phyloP scores from a whole-genome alignment of 64 coral and sea anemone species.

The Dendronephthya gigantea region DNA sequence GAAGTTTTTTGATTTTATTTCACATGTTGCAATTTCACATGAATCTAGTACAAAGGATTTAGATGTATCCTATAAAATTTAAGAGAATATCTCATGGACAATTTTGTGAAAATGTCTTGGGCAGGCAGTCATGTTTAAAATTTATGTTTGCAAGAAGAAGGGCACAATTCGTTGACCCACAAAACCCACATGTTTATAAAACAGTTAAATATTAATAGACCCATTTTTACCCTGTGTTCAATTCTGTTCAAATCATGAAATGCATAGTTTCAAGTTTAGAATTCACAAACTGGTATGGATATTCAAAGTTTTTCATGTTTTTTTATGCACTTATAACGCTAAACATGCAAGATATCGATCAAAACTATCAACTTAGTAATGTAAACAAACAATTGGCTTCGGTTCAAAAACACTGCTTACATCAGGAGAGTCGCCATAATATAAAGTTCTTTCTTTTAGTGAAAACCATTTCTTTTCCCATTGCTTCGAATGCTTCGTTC shows the following conservation, averaged over 20 bases:
- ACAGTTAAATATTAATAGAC: too few relatives aligned
- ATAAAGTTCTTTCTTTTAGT: conserved; percentile 66
- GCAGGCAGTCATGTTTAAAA: too few relatives aligned
- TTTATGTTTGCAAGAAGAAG: too few relatives aligned
- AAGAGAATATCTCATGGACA: background rate
- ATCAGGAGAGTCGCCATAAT: conserved; percentile 62
- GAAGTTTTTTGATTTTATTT: conserved; percentile 65
- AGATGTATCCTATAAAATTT: conserved; percentile 32
- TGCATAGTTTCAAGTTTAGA: background rate
- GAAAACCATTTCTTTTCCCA: conserved; percentile 82
- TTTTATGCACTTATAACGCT: too few relatives aligned
- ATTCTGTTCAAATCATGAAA: too few relatives aligned
- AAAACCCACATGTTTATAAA: too few relatives aligned
- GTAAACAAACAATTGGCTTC: background rate
- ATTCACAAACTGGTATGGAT: background rate
- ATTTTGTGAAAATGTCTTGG: too few relatives aligned
- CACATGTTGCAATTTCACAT: conserved; percentile 83
- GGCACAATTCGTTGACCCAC: too few relatives aligned
- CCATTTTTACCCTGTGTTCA: too few relatives aligned
- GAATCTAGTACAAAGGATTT: conserved; percentile 67
- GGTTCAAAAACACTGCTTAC: background rate
- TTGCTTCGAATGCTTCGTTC: conserved; percentile 56
- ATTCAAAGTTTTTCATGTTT: background rate
- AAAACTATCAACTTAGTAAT: background rate
- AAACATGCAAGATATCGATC: too few relatives aligned